These are phyloP conservation scores for Leucophenga maculata DNA, from an alignment of 2,888 invertebrate species.

Conservation along the genomic window DNA sequence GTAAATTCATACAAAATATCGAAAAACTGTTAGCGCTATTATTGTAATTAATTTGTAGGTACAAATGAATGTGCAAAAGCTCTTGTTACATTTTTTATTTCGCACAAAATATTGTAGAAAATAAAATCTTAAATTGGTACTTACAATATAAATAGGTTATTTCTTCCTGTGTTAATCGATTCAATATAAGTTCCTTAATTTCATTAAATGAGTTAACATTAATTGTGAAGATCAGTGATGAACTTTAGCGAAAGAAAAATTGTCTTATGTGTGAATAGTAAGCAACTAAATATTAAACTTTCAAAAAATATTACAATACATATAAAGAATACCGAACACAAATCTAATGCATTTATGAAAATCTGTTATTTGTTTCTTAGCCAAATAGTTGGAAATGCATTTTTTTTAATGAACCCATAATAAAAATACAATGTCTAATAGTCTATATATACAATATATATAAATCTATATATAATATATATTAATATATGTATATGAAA, in stretches of 20 bases:
- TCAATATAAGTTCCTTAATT: too few species aligned
- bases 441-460: slow-evolving; percentile 30
- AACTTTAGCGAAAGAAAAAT: not conserved
- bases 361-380: slow-evolving; percentile 22
- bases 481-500: slow-evolving; percentile 17
- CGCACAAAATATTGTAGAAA: too few species aligned
- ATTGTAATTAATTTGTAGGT: too few species aligned
- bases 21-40: not conserved
- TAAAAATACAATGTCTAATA: slow-evolving; percentile 15
- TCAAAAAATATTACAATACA: slow-evolving; percentile 4
- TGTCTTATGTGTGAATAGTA: too few species aligned
- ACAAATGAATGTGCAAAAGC: too few species aligned
- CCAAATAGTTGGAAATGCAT: slow-evolving; percentile 21
- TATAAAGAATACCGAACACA: slow-evolving; percentile 25
- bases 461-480: not conserved
- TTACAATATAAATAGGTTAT: too few species aligned
- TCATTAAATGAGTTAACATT: too few species aligned
- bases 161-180: too few species aligned
- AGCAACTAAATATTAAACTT: not conserved
- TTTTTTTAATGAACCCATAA: slow-evolving; percentile 14
- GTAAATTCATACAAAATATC: slow-evolving; percentile 3
- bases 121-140: too few species aligned
- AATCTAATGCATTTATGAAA: slow-evolving; percentile 48
- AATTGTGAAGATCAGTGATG: too few species aligned
- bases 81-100: too few species aligned